Base-by-base conservation (phyloP, 2,888 invertebrate species). In the Papilio elwesi region DNA sequence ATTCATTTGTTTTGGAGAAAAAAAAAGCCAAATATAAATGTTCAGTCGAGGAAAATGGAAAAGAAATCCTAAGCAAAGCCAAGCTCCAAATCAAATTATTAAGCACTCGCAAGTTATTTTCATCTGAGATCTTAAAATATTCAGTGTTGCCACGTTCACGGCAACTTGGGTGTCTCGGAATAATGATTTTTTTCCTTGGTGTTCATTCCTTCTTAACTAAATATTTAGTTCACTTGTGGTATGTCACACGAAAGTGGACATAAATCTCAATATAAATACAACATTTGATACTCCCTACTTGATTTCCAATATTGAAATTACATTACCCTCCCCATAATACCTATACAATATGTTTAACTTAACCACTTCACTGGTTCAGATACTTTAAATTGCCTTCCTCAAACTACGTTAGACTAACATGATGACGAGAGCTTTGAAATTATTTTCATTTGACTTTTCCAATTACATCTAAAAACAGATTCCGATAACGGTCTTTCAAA, bases 41-140 rank as follows among this genome's bases (percentile, higher is more conserved):
- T 38, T 1, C 57, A 8, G 36, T 59, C 8, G 13, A 57, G 55
- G 13, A 16, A 57, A 68, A 53, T 53, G n/a, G 12, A 59, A 43
- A 63, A 26, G 1, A 63, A 68, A 11, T 53, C 7, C 51, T 13
- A 49, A 68, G 52, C n/a, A 52, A 69, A 67, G 15, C 43, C 62
- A 62, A 63, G 69, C 49, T 62, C 10, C 9, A 52, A 69, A 70
- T 70, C 70, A 70, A 70, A 70, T 70, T 64, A 63, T 53, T 55
- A 63, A 70, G 70, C 70, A 64, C 70, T 70, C 63, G 10, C 53
- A 70, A 70, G 53, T 70, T 63, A 70, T 64, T 64, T 53, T 43
- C 64, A 70, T 70, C 63, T 70, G 48, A 43, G 48, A 26, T 63
- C 53, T 70, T 63, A 63, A 69, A 70, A 70, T 64, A 70, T 70